Base-by-base conservation (phyloP, 2,888 invertebrate species). In the Plagodis dolabraria region DNA sequence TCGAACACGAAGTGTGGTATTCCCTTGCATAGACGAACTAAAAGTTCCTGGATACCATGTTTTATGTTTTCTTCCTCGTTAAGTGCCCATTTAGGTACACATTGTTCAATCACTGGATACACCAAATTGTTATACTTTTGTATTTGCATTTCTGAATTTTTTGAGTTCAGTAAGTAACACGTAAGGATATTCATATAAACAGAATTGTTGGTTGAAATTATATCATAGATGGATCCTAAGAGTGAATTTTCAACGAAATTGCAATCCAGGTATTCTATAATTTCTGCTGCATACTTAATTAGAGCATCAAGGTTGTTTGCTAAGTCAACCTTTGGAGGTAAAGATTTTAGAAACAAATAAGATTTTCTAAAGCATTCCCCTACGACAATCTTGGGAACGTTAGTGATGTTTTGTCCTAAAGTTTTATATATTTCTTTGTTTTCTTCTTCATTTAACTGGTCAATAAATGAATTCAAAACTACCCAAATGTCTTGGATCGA, bases 241-340 rank as follows among this genome's bases (percentile, higher is more conserved):
- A 60, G n/a, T 0, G 35, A 42, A 6, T 44, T 47, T 59, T 60
- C 60, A 33, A 60, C 54, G 35, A 60, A 60, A 7, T 60, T 36
- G 0, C 7, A 10, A 6, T 60, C 47, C 51, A 60, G 47, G 50
- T 55, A 47, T 60, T 47, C 51, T 38, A 60, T 51, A 0, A 50
- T n/a, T 11, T 50, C 35, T 42, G 34, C 7, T 33, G 54, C 43
- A 36, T 49, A n/a, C 0, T 10, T 7, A 36, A 43, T 9, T 7
- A 56, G 10, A 38, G 5, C 5, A 5, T 44, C 47, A 0, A 54
- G 42, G 33, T 34, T 12, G 5, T 33, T 0, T 5, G 42, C 10
- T 8, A 42, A 10, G 9, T 33, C 38, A 42, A 36, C 33, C 9
- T 42, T 7, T 5, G 12, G 11, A 43, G 55, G 51, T 22, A 56